Base-by-base conservation (phyloP, 2,797 vertebrate species). In the Gambelia wislizenii region DNA sequence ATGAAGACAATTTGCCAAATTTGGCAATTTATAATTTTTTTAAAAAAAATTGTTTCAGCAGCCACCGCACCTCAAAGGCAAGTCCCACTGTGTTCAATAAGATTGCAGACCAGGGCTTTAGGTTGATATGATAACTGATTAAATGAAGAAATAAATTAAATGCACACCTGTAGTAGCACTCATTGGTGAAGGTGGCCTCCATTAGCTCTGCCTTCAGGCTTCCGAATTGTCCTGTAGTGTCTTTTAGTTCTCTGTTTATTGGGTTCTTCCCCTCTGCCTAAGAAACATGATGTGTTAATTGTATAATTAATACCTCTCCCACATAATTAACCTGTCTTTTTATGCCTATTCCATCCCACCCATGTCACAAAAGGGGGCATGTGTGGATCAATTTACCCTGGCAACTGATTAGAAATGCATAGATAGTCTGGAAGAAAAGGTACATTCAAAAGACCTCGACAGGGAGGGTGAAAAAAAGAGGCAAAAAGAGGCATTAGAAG, bases 261-360 rank as follows among this genome's bases (percentile, higher is more conserved):
- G 3, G 85, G 82, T 61, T 88, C 52, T 44, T 88, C 52, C 75
- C 87, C 92, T 91, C 85, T 90, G 33, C 74, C 44, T 69, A 44
- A 70, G 59, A 87, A 92, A 7, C 27, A 74, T 83, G 83, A 92
- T 92, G 80, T 94, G 86, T 91, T 95, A 94, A 96, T 95, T 93
- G 89, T 1, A 0, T 89, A 94, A 94, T 95, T 95, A 95, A 85
- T 91, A 93, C 84, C 84, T 89, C 64, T 83, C 79, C 87, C 91
- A 93, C 72, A 12, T 84, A 81, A 94, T 94, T 92, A 94, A 89
- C 87, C 78, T 69, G 69, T 74, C 59, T 72, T n/a, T 91, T 94
- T 82, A 87, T 88, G 72, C 89, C 91, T 91, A 84, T 90, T 82
- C 80, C 79, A 44, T 4, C 25, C n/a, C 79, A 67, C 20, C 72